These are phyloP conservation scores for Oreochromis grahami DNA, from an alignment of 2,797 vertebrate species.

Conservation along the genomic window DNA sequence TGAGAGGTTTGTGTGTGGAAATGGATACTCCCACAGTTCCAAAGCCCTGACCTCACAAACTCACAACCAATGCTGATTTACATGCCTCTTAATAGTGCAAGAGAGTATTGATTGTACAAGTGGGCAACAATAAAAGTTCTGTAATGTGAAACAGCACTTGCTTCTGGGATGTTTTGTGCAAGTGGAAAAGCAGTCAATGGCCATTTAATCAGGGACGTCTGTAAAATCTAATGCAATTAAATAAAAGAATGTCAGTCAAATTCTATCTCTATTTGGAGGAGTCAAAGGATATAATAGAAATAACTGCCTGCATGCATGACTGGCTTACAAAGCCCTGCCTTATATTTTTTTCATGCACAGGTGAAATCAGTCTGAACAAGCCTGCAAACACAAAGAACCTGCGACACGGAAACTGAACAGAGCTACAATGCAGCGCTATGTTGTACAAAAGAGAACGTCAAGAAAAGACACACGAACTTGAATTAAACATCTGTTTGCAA, in stretches of 20 bases:
- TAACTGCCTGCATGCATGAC: background rate
- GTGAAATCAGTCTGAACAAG: background rate
- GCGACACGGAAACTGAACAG: fast-evolving
- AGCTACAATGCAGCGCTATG: background rate
- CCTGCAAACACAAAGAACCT: background rate
- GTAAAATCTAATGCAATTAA: background rate
- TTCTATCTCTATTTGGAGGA: background rate
- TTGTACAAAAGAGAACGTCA: background rate
- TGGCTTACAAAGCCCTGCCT: background rate
- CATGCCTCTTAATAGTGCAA: background rate
- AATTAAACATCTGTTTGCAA: background rate
- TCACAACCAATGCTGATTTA: constrained; percentile 21
- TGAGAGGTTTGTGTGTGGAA: constrained; percentile 59
- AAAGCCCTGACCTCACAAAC: constrained; percentile 2
- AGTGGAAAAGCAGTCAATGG: background rate
- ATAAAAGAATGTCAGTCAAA: background rate
- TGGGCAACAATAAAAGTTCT: background rate
- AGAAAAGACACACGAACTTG: background rate
- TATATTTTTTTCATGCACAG: background rate
- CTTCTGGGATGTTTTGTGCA: background rate
- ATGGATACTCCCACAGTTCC: constrained; percentile 43
- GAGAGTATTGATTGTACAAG: background rate
- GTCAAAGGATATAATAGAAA: background rate
- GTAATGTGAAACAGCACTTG: background rate
- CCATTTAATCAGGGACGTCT: background rate